Evolutionary conservation across 2,888 invertebrate species (phyloP).

Genomic region (Coenonympha arcania): DNA sequence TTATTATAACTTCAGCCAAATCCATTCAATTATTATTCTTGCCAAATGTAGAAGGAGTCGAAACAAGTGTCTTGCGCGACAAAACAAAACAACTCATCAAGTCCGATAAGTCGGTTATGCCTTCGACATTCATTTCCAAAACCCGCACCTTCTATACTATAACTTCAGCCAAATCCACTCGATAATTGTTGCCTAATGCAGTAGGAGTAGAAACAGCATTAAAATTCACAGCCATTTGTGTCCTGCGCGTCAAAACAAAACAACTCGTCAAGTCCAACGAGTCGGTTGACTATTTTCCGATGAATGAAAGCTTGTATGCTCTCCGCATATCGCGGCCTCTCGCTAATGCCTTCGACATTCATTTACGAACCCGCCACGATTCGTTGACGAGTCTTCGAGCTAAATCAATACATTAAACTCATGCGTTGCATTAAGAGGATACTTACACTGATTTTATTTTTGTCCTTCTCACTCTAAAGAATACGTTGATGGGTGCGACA

Average conservation of each 20-base stretch:
- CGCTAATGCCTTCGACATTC: conserved; percentile 45
- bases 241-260: neutral
- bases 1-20: no score
- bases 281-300: conserved; percentile 13
- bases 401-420: conserved; percentile 5
- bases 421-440: neutral
- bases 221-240: no score
- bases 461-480: no score
- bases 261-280: neutral
- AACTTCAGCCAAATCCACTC: no score
- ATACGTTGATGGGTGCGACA: no score
- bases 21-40: no score
- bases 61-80: neutral
- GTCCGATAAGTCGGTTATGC: neutral
- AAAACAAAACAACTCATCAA: conserved; percentile 2
- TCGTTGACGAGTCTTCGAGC: conserved; percentile 14
- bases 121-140: no score
- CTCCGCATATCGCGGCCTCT: conserved; percentile 29
- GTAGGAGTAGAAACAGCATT: no score
- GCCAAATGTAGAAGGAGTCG: no score
- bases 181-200: no score
- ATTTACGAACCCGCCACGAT: conserved; percentile 29
- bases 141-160: no score
- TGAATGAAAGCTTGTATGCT: conserved; percentile 25
- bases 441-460: no score